phyloP scores from a whole-genome alignment of 2,888 invertebrate species.

The Neoscelio sp. region DNA sequence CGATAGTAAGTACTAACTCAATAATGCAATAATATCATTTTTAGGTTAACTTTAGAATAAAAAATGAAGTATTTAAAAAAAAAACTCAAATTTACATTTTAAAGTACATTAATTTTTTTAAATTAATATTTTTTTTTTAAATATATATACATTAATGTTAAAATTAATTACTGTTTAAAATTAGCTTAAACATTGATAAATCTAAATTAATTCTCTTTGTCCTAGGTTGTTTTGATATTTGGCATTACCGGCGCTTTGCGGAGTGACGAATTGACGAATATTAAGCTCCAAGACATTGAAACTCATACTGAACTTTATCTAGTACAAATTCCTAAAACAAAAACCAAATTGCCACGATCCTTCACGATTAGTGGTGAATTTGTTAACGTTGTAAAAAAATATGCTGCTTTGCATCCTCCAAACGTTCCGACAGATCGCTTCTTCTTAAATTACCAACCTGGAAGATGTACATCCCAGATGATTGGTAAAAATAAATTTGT shows the following conservation, averaged over 20 bases:
- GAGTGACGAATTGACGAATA: slow-evolving; percentile 29
- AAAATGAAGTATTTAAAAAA: too few relatives aligned
- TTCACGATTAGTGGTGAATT: slow-evolving; percentile 47
- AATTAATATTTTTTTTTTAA: too few relatives aligned
- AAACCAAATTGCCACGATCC: slow-evolving; percentile 31
- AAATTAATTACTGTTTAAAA: too few relatives aligned
- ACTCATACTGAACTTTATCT: slow-evolving; percentile 26
- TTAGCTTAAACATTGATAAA: slow-evolving; percentile 1
- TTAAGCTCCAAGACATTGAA: slow-evolving; percentile 24
- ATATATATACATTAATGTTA: too few relatives aligned
- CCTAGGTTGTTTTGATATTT: slow-evolving; percentile 52
- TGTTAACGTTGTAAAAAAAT: slow-evolving; percentile 16
- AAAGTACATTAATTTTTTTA: too few relatives aligned
- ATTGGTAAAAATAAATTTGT: slow-evolving; percentile 20
- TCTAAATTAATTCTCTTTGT: slow-evolving; percentile 10
- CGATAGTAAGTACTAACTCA: too few relatives aligned
- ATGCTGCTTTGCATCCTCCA: slow-evolving; percentile 37
- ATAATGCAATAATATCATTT: too few relatives aligned
- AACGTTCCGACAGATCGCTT: slow-evolving; percentile 25
- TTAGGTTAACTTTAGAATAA: too few relatives aligned
- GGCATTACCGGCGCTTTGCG: slow-evolving; percentile 45
- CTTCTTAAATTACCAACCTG: slow-evolving; percentile 17
- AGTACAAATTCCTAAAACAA: slow-evolving; percentile 32
- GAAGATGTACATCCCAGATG: slow-evolving; percentile 23
- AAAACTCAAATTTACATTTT: too few relatives aligned